Conservation (phyloP, 2,888 invertebrate species). For the Dolichopus griseipennis region DNA sequence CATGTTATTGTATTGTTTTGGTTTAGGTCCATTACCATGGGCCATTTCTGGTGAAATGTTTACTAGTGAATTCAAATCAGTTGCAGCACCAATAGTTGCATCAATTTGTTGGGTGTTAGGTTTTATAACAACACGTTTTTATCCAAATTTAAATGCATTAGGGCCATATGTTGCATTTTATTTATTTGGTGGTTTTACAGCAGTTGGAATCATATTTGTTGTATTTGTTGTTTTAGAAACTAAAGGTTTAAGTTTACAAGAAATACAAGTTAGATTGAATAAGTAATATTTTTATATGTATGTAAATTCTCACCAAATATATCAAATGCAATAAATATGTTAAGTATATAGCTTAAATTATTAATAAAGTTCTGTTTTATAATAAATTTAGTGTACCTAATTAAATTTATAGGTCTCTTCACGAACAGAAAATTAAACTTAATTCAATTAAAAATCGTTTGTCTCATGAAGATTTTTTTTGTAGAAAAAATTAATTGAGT, state of each 20-base stretch:
- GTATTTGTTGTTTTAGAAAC: conserved; percentile 77
- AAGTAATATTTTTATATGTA: conserved; percentile 26
- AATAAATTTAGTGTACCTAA: too few species aligned
- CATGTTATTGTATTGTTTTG: conserved; percentile 66
- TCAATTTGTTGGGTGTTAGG: conserved; percentile 68
- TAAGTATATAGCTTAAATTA: too few species aligned
- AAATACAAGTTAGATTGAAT: conserved; percentile 66
- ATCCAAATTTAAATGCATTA: conserved; percentile 51
- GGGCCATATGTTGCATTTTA: conserved; percentile 63
- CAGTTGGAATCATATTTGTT: conserved; percentile 60
- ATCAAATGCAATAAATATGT: too few species aligned
- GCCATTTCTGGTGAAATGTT: conserved; percentile 75
- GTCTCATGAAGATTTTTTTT: too few species aligned
- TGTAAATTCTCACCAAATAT: too few species aligned
- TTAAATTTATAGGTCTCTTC: too few species aligned
- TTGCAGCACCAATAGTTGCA: conserved; percentile 68
- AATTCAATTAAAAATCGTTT: too few species aligned
- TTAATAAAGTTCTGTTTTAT: too few species aligned
- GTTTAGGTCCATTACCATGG: conserved; percentile 73
- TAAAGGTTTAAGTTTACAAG: conserved; percentile 73
- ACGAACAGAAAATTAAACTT: too few species aligned
- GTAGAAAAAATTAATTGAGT: too few species aligned
- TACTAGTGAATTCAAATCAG: conserved; percentile 65
- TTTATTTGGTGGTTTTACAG: conserved; percentile 57
- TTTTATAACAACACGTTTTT: conserved; percentile 67